Conservation (phyloP, 64 coral and sea anemone genomes). For the Trachythela sp. region DNA sequence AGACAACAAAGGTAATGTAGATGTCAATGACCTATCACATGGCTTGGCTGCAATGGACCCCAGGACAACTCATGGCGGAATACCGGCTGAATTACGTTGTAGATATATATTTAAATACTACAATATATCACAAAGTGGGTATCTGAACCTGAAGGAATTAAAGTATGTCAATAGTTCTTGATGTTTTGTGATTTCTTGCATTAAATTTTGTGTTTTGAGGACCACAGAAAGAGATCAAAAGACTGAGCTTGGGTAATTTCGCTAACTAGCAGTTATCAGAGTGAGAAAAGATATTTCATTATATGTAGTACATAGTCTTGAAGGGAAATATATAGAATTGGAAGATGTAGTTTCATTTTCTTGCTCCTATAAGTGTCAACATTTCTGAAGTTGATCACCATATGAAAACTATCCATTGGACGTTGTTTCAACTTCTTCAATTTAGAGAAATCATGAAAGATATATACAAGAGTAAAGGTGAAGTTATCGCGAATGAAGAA, state of each 20-base stretch:
- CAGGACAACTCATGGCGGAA: conserved; percentile 58
- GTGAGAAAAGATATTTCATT: too few species aligned
- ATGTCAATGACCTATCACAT: conserved; percentile 37
- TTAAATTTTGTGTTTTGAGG: too few species aligned
- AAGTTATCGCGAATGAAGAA: neutral
- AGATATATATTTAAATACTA: conserved; percentile 68
- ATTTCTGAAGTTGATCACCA: too few species aligned
- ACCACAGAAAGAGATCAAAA: too few species aligned
- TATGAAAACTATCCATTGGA: neutral
- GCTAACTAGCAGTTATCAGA: too few species aligned
- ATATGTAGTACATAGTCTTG: too few species aligned
- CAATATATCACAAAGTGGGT: conserved; percentile 25
- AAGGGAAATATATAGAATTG: too few species aligned
- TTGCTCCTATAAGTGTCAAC: too few species aligned
- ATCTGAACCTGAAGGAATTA: conserved; percentile 51
- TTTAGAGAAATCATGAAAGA: neutral
- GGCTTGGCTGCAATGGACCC: conserved; percentile 71
- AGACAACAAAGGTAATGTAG: neutral
- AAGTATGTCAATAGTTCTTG: conserved; percentile 37
- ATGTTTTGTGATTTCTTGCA: neutral
- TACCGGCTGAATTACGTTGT: conserved; percentile 62
- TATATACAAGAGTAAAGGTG: neutral
- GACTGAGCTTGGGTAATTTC: too few species aligned
- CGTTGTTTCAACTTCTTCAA: neutral
- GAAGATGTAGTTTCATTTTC: too few species aligned